Base-by-base conservation (phyloP, 2,888 invertebrate genomes). In the Luperina testacea region DNA sequence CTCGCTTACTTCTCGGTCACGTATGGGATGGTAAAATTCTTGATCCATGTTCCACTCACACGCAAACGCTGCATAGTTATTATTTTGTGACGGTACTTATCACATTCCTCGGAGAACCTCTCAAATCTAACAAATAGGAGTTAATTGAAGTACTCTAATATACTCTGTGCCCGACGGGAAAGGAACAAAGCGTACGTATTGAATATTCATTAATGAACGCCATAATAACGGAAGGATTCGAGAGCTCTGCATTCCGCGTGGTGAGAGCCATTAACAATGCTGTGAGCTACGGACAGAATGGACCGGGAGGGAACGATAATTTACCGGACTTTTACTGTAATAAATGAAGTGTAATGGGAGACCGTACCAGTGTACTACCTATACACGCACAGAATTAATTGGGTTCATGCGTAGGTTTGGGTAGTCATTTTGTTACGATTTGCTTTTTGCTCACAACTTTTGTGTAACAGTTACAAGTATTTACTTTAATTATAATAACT, bases 161-260 rank as follows among this genome's bases (percentile, higher is more conserved):
- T 86, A 80, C 84, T 87, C 82, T 82, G 85, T 78, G 82, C 85
- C 80, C 71, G 82, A 80, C 81, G 81, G 86, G 53, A 83, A 88
- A 87, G 82, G 84, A 92, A 92, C 90, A 92, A 93, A 90, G 90
- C 87, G 80, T 88, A 80, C 81, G 80, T 90, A 90, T 92, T 92
- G 88, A 94, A 92, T 93, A 92, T 93, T 91, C 90, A 93, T 92
- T 92, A 92, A 90, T 89, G 87, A 91, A 91, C 85, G 79, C 87
- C 87, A 88, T 90, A 90, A 92, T 92, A 92, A 90, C 85, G 81
- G 82, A 91, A 89, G 89, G 88, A 90, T 92, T 92, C 89, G 86
- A 92, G 91, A 90, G 90, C 90, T 82, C 87, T 90, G 88, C 91
- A 92, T 92, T 91, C 91, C 89, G 84, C 80, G 84, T 85, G 90